phyloP scores from a whole-genome alignment of 1,140 invertebrate species.

The Amphibalanus amphitrite region DNA sequence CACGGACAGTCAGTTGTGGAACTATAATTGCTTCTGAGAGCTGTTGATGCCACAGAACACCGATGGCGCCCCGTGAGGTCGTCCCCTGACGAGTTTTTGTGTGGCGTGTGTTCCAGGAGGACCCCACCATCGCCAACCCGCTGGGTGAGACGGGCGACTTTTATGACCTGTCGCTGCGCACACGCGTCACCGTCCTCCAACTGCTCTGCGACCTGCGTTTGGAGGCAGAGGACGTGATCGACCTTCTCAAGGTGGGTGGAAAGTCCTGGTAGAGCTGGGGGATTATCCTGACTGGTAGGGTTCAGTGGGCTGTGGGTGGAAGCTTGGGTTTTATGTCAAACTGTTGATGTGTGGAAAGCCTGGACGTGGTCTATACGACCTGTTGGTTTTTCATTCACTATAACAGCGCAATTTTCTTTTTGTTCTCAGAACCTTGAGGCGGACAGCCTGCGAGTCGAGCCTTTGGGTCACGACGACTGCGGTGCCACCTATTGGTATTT shows the following conservation, averaged over 20 bases:
- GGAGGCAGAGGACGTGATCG: slow-evolving; percentile 72
- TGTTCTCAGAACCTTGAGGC: slow-evolving; percentile 64
- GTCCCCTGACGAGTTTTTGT: too few species aligned
- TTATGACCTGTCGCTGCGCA: slow-evolving; percentile 60
- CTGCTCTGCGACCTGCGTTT: slow-evolving; percentile 80
- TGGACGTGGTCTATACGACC: not conserved
- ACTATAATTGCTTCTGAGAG: not conserved
- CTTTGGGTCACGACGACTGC: slow-evolving; percentile 72
- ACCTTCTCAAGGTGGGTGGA: slow-evolving; percentile 39
- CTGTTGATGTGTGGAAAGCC: not conserved
- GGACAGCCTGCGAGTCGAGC: slow-evolving; percentile 79
- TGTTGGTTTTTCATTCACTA: not conserved
- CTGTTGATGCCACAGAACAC: not conserved
- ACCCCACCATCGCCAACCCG: not conserved
- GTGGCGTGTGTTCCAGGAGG: too few species aligned
- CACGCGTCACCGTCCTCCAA: slow-evolving; percentile 79
- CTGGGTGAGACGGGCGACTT: slow-evolving; percentile 64
- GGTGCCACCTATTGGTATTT: slow-evolving; percentile 95
- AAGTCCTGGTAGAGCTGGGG: not conserved
- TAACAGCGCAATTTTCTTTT: not conserved
- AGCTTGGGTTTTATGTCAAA: not conserved
- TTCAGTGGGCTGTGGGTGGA: not conserved
- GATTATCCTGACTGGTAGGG: not conserved
- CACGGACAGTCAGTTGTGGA: not conserved
- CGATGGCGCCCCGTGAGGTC: too few species aligned